phyloP scores from a whole-genome alignment of 1,140 invertebrate species.

The Mamestra configurata region DNA sequence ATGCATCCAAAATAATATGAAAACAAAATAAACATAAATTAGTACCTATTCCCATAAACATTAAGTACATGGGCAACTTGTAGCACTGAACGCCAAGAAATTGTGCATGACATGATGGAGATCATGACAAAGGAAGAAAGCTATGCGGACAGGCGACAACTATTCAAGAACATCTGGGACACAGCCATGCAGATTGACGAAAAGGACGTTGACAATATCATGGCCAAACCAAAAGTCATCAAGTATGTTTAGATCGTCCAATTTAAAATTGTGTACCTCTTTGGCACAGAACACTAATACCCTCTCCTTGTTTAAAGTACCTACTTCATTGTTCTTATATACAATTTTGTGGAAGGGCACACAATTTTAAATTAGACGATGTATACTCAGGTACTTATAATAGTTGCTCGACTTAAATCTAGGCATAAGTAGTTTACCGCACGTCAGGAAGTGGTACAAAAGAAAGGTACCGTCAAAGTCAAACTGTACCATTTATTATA shows the following conservation, averaged over 20 bases:
- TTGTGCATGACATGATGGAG: slow-evolving; percentile 23
- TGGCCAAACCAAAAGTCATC: slow-evolving; percentile 77
- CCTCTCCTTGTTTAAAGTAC: too few relatives aligned
- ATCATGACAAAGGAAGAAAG: slow-evolving; percentile 71
- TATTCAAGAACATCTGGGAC: slow-evolving; percentile 81
- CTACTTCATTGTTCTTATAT: too few relatives aligned
- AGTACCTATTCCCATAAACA: neutral
- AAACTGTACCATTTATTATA: too few relatives aligned
- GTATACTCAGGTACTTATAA: too few relatives aligned
- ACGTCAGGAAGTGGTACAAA: too few relatives aligned
- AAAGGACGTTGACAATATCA: slow-evolving; percentile 64
- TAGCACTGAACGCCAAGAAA: neutral
- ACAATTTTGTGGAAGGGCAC: too few relatives aligned
- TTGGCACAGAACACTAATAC: neutral
- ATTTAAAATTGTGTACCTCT: neutral
- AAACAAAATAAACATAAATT: neutral
- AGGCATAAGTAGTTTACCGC: too few relatives aligned
- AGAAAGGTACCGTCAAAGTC: too few relatives aligned
- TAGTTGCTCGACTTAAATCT: too few relatives aligned
- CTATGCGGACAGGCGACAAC: slow-evolving; percentile 70
- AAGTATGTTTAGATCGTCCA: slow-evolving; percentile 59
- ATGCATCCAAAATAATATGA: neutral
- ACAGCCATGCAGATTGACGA: slow-evolving; percentile 67
- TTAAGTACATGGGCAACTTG: neutral
- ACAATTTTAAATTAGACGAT: too few relatives aligned